Base-by-base conservation (phyloP, 2,797 vertebrate species). In the Megaceryle alcyon region DNA sequence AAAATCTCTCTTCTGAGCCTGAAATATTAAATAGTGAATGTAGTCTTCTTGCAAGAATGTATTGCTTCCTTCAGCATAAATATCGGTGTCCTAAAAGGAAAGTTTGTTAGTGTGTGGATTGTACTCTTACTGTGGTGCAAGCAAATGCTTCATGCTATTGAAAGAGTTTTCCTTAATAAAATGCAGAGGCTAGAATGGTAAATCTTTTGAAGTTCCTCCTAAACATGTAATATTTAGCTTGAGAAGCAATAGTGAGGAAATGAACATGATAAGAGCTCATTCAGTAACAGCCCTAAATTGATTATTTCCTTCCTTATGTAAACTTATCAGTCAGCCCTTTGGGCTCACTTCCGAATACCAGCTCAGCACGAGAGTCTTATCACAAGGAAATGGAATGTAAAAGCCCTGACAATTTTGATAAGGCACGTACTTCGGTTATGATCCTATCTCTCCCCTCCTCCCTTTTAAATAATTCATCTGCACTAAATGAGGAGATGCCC, bases 241-340 rank as follows among this genome's bases (percentile, higher is more conserved):
- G 97, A 98, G 98, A 98, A 97, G 98, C 98, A 98, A 98, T 98
- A 98, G 94, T 93, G 98, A 98, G 98, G 98, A 98, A 98, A 98
- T 98, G 97, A 97, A 97, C 95, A 93, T 93, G 98, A 98, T 99
- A 98, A 98, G 97, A 94, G 88, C 98, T 99, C 98, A 98, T 98
- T 98, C 98, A 98, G 98, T 99, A 99, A 99, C 98, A 98, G 98
- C 96, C 95, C 91, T 98, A 98, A 99, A 99, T 99, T 98, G 98
- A 99, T 99, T 99, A 98, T 99, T 99, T 99, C 99, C 99, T 99
- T 99, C 98, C 99, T 98, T 97, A 97, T 98, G 98, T 99, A 99
- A 99, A 98, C 98, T 98, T 92, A 98, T 98, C 98, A 98, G 97
- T 97, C 98, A 98, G 97, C 94, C 98, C 98, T 98, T 98, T 98